These are phyloP conservation scores for Atrina japonica DNA, from an alignment of 2,888 invertebrate species.

Conservation along the genomic window DNA sequence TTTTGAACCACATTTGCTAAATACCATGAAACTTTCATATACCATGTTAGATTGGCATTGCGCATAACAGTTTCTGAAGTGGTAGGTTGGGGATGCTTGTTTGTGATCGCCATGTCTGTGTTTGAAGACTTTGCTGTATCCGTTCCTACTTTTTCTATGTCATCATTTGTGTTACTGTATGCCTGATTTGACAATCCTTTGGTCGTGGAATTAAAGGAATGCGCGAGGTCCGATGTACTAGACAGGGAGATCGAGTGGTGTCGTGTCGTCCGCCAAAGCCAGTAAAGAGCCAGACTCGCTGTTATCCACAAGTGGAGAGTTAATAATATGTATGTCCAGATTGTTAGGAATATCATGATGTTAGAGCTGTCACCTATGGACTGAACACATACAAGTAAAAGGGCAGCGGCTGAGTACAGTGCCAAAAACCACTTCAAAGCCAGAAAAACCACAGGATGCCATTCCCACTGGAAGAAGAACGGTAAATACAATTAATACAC, in stretches of 20 bases:
- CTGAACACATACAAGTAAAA: slow-evolving; percentile 26
- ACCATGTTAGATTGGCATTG: slow-evolving; percentile 47
- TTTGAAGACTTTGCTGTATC: slow-evolving; percentile 7
- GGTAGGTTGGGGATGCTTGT: too few species aligned
- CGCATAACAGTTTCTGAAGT: neutral
- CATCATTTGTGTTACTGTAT: neutral
- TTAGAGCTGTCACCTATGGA: slow-evolving; percentile 23
- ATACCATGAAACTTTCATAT: slow-evolving; percentile 68
- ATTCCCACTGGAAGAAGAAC: slow-evolving; percentile 56
- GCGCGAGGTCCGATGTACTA: too few species aligned
- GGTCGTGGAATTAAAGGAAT: too few species aligned
- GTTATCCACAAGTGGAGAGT: slow-evolving; percentile 63
- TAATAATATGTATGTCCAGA: slow-evolving; percentile 75
- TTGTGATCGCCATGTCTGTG: neutral
- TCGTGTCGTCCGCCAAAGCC: neutral
- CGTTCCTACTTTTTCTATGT: slow-evolving; percentile 7
- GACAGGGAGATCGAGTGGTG: too few species aligned
- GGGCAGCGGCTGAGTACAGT: slow-evolving; percentile 42
- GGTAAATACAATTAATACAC: neutral
- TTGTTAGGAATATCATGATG: slow-evolving; percentile 71
- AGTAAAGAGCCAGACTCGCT: slow-evolving; percentile 40
- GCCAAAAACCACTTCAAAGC: slow-evolving; percentile 49
- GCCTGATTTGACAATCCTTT: too few species aligned
- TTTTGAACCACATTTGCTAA: slow-evolving; percentile 60
- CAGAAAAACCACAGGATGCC: slow-evolving; percentile 48